A percentile compares a stretch with the other conserved stretches of the same genome.
Conservation (phyloP, 2,888 invertebrate species). For the Rhodophaea formosa region DNA sequence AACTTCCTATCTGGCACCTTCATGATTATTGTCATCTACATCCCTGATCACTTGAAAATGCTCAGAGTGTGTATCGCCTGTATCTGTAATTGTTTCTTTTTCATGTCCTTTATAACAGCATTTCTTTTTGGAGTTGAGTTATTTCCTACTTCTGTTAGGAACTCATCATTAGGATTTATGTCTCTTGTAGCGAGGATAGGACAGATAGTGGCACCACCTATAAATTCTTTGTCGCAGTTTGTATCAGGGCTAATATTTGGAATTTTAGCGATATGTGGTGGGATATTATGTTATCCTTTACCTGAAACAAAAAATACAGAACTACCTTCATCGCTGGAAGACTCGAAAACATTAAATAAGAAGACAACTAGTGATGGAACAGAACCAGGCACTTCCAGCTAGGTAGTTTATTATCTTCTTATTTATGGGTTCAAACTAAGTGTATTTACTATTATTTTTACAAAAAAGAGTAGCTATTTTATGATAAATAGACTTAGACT, state of each 20-base stretch:
- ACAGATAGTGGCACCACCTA: slow-evolving; percentile 88
- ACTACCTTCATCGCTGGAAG: slow-evolving; percentile 56
- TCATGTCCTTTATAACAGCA: slow-evolving; percentile 89
- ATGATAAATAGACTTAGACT: no score
- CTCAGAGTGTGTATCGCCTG: slow-evolving; percentile 82
- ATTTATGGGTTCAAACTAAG: no score
- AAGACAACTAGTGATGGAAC: slow-evolving; percentile 22
- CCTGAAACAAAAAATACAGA: slow-evolving; percentile 79
- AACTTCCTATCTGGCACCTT: slow-evolving; percentile 62
- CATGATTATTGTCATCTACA: slow-evolving; percentile 48
- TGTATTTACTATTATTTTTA: no score
- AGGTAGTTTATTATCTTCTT: neutral
- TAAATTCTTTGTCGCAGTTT: slow-evolving; percentile 79
- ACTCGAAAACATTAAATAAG: slow-evolving; percentile 40
- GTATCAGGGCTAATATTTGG: slow-evolving; percentile 82
- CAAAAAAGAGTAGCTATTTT: no score
- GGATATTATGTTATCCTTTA: slow-evolving; percentile 82
- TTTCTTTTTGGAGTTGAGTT: slow-evolving; percentile 92
- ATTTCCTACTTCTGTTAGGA: slow-evolving; percentile 92
- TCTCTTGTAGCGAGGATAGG: slow-evolving; percentile 90
- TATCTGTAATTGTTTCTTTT: slow-evolving; percentile 87
- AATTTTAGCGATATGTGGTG: slow-evolving; percentile 82
- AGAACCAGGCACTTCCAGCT: neutral
- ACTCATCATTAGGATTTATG: slow-evolving; percentile 89
- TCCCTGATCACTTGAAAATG: slow-evolving; percentile 54